Conservation (phyloP, 2,888 invertebrate genomes). For the Cephus sareptanus region DNA sequence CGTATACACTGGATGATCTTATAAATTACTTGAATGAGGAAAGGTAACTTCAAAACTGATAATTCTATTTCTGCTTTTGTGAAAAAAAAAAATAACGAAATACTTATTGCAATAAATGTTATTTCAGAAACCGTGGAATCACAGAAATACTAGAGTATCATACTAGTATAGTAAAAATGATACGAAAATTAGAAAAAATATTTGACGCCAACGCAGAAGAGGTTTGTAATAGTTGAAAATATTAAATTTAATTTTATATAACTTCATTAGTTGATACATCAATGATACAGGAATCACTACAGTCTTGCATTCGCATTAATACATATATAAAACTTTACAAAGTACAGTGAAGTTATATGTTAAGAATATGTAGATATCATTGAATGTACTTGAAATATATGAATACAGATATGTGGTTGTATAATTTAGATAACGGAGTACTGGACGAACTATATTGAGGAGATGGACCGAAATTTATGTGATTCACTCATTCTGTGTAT, state of each 20-base stretch:
- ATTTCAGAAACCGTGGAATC: not conserved
- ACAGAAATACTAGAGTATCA: not conserved
- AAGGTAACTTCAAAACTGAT: conserved; percentile 12
- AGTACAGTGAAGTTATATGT: not conserved
- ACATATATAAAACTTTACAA: not conserved
- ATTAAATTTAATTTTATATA: not conserved
- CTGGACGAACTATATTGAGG: conserved; percentile 80
- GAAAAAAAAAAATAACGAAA: not conserved
- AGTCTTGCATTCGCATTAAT: not conserved
- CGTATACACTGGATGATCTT: conserved; percentile 15
- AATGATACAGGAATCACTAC: not conserved
- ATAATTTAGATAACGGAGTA: conserved; percentile 75
- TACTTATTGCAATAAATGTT: not conserved
- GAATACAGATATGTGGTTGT: not conserved
- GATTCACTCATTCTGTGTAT: conserved; percentile 75
- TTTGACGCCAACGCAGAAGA: not conserved
- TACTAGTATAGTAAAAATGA: not conserved
- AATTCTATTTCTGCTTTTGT: not conserved
- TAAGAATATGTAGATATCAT: not conserved
- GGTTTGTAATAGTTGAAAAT: not conserved
- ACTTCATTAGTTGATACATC: not conserved
- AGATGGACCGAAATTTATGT: conserved; percentile 80
- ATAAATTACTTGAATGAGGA: conserved; percentile 14
- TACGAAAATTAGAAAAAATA: not conserved
- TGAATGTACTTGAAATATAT: not conserved